These are phyloP conservation scores for Rhegmatorhina hoffmannsi DNA, from an alignment of 2,113 vertebrate genomes.

Conservation along the genomic window DNA sequence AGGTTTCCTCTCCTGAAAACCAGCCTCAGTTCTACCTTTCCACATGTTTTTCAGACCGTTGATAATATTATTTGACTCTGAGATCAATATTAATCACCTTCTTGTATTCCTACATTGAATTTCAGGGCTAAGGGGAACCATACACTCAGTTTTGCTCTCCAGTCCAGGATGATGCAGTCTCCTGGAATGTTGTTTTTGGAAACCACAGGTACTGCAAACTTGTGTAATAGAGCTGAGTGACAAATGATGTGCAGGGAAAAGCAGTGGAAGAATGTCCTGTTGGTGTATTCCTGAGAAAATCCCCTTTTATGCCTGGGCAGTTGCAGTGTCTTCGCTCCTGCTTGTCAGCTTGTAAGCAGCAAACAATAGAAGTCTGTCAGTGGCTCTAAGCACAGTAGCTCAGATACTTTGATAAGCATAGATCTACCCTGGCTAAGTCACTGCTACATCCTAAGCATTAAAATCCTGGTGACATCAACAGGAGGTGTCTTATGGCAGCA, in stretches of 20 bases:
- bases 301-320: background rate
- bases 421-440: background rate
- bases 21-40: background rate
- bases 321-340: background rate
- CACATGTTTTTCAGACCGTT: background rate
- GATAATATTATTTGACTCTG: background rate
- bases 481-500: background rate
- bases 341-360: background rate
- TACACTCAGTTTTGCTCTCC: background rate
- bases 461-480: background rate
- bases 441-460: background rate
- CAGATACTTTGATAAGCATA: constrained; percentile 2
- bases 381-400: constrained; percentile 15
- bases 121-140: background rate
- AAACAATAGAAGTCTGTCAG: background rate
- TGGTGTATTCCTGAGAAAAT: background rate
- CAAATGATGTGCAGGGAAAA: background rate
- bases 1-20: background rate
- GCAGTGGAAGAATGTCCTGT: background rate
- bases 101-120: background rate
- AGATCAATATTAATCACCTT: background rate
- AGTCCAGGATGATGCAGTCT: background rate
- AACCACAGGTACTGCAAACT: background rate
- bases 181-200: constrained; percentile 41
- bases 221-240: background rate